These are phyloP conservation scores for Fragum fragum DNA, from an alignment of 2,888 invertebrate genomes.

Conservation along the genomic window DNA sequence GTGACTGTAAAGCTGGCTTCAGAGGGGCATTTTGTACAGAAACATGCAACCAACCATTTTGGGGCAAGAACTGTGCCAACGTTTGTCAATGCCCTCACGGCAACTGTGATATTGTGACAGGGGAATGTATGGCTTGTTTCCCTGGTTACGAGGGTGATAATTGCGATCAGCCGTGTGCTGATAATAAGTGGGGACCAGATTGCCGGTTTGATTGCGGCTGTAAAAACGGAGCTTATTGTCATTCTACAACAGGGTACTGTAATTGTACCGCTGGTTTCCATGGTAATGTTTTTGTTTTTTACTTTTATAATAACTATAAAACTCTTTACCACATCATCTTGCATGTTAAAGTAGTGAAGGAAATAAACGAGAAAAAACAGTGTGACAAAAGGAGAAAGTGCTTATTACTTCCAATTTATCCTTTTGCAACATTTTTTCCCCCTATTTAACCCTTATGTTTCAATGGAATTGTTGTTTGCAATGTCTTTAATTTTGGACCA, in stretches of 20 bases:
- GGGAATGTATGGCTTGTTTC: conserved; percentile 63
- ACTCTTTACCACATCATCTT: too few relatives aligned
- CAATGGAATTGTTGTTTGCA: too few relatives aligned
- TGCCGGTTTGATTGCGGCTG: conserved; percentile 74
- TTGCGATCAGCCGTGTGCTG: conserved; percentile 48
- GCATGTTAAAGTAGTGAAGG: too few relatives aligned
- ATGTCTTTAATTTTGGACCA: too few relatives aligned
- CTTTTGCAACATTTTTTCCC: too few relatives aligned
- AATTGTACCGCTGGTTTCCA: conserved; percentile 70
- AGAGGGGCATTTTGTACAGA: conserved; percentile 66
- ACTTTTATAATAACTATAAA: too few relatives aligned
- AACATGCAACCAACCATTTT: conserved; percentile 67
- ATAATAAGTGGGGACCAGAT: conserved; percentile 60
- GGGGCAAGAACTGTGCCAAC: conserved; percentile 66
- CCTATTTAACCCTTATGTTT: too few relatives aligned
- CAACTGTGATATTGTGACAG: conserved; percentile 72
- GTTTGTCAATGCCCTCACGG: conserved; percentile 68
- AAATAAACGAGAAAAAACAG: too few relatives aligned
- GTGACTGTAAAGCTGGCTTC: conserved; percentile 76
- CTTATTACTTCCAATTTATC: too few relatives aligned
- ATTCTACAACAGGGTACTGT: conserved; percentile 75
- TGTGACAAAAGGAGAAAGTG: too few relatives aligned
- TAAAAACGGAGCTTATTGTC: conserved; percentile 73
- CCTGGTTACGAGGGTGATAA: conserved; percentile 46
- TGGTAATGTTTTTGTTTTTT: too few relatives aligned